Conservation (phyloP, 2,113 vertebrate species). For the Labeo catla region DNA sequence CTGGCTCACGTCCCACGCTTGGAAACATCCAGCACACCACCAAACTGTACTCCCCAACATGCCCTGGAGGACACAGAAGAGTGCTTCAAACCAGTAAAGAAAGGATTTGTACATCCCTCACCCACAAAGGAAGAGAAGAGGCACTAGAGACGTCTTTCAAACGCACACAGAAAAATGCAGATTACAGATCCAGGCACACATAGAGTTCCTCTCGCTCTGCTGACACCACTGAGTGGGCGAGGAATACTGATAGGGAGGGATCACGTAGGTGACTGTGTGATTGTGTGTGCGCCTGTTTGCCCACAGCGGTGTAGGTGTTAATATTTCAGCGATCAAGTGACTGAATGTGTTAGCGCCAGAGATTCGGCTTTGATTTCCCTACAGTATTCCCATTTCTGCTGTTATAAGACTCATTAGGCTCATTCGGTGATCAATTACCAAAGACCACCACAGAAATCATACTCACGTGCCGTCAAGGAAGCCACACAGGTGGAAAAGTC, state of each 20-base stretch:
- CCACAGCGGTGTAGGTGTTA: conserved; percentile 31
- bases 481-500: conserved; percentile 14
- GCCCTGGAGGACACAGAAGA: neutral
- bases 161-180: conserved; percentile 45
- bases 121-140: conserved; percentile 10
- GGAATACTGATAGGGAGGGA: conserved; percentile 42
- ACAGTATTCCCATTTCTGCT: neutral
- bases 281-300: conserved; percentile 30
- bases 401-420: neutral
- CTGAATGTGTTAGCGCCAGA: neutral
- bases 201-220: conserved; percentile 9
- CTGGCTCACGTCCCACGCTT: neutral
- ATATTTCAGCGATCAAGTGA: conserved; percentile 27
- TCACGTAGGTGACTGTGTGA: conserved; percentile 34
- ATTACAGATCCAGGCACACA: conserved; percentile 15
- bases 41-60: neutral
- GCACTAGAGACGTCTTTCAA: conserved; percentile 31
- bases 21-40: conserved; percentile 9
- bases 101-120: neutral
- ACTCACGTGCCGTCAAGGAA: conserved; percentile 21
- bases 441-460: neutral
- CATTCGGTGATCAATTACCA: neutral
- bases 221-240: conserved; percentile 50
- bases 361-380: conserved; percentile 5
- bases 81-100: neutral